Evolutionary conservation across 2,888 invertebrate species (phyloP), one percentile per base, ranked within the genome.

Genomic region (Sinodicranocentrus sp.): DNA sequence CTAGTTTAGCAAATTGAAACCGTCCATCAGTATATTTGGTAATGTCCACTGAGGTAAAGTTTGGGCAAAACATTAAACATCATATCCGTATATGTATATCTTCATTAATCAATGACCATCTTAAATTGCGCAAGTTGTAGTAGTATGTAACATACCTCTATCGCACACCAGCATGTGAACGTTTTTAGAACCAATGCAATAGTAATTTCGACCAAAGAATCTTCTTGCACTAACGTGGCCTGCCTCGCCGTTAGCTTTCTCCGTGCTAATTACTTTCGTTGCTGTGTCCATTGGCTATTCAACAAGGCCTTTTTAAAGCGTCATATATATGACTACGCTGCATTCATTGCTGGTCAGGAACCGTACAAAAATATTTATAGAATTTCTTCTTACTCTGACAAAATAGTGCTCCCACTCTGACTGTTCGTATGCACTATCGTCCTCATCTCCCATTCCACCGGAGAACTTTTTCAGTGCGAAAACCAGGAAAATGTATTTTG

Each of bases 381-480:
- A n/a, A n/a, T n/a, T n/a, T n/a, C n/a, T n/a, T n/a, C n/a, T n/a
- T 70, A 86, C 88, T 44, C 87, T 85, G 8, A 85, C 89, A 87
- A 91, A 91, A 87, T 91, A 91, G 78, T 89, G 89, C 86, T 90
- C 89, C 91, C 91, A 91, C 48, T 90, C 89, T 68, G 89, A 88
- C 72, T 90, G 89, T 82, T 90, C 89, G 23, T 90, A 89, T 78
- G 88, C 85, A 57, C 90, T 89, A 71, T 89, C 87, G 71, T 91
- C 91, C 86, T 91, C 91, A 89, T 91, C 91, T 2, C 91, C 91
- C 72, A 91, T 89, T 1, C 91, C 91, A 17, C 91, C 91, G 1
- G 91, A 91, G 85, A 91, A 91, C 86, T 91, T 91, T 77, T 90
- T 90, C 82, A 91, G 88, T 0, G 91, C 91, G 87, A 91, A 91